Evolutionary conservation across 1,140 invertebrate species (phyloP).

Genomic region (Psix sp.): DNA sequence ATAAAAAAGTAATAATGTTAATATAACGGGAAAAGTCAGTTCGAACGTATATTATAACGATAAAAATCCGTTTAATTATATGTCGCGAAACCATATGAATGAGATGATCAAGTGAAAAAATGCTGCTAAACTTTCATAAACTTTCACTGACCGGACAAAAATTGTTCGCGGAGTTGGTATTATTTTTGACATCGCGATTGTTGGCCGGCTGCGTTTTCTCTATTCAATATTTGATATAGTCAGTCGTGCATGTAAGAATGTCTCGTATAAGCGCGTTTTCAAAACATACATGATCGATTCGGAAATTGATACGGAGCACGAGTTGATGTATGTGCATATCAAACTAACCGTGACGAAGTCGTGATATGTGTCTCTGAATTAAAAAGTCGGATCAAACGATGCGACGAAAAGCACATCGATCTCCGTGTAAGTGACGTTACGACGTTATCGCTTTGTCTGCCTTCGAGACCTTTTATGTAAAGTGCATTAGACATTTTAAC

Average conservation of each 20-base stretch:
- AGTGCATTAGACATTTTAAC: constrained; percentile 10
- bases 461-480: constrained; percentile 12
- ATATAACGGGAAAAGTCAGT: too few species aligned
- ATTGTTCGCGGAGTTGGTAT: too few species aligned
- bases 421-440: constrained; percentile 13
- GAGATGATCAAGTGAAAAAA: too few species aligned
- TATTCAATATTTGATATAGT: background rate
- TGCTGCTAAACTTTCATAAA: too few species aligned
- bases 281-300: constrained; percentile 25
- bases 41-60: too few species aligned
- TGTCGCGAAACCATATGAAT: too few species aligned
- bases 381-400: constrained; percentile 24
- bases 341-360: constrained; percentile 19
- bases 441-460: constrained; percentile 12
- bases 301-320: constrained; percentile 12
- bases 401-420: constrained; percentile 23
- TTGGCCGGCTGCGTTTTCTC: too few species aligned
- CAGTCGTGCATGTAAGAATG: background rate
- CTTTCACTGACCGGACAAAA: too few species aligned
- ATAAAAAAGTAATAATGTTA: too few species aligned
- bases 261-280: constrained; percentile 1
- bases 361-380: constrained; percentile 23
- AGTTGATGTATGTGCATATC: constrained; percentile 24
- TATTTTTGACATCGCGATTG: too few species aligned
- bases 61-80: too few species aligned